A percentile compares a stretch with the other conserved stretches of the same genome.
These are phyloP conservation scores for Contarinia nasturtii DNA, from an alignment of 1,140 invertebrate species.

Conservation along the genomic window DNA sequence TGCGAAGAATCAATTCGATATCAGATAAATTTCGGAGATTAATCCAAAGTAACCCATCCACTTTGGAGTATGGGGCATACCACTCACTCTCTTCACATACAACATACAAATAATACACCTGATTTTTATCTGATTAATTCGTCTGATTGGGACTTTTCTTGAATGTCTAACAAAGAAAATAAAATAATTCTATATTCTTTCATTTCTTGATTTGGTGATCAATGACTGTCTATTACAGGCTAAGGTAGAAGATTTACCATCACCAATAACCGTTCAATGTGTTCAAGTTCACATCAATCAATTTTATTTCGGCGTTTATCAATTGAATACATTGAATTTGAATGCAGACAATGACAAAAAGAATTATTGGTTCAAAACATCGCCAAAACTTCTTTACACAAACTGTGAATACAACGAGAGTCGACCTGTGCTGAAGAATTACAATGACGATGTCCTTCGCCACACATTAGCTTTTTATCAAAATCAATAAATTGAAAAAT, in stretches of 20 bases:
- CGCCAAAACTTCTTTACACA: conserved; percentile 43
- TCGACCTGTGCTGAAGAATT: conserved; percentile 43
- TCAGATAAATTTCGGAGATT: too few relatives aligned
- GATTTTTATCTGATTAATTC: too few relatives aligned
- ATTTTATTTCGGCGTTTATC: conserved; percentile 64
- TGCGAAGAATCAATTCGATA: too few relatives aligned
- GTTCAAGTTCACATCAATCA: conserved; percentile 52
- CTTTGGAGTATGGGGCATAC: too few relatives aligned
- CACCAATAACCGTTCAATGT: conserved; percentile 64
- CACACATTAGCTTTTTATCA: conserved; percentile 60
- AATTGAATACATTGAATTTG: conserved; percentile 67
- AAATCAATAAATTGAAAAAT: conserved; percentile 17
- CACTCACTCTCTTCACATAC: too few relatives aligned
- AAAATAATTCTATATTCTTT: too few relatives aligned
- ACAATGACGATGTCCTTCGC: conserved; percentile 58
- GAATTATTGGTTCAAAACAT: conserved; percentile 61
- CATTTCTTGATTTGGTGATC: too few relatives aligned
- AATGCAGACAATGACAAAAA: conserved; percentile 36
- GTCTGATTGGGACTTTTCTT: too few relatives aligned
- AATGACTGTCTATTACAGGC: conserved; percentile 23
- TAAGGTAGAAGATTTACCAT: conserved; percentile 39
- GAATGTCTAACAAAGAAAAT: too few relatives aligned
- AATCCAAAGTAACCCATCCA: too few relatives aligned
- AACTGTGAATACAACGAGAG: conserved; percentile 39
- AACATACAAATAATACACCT: too few relatives aligned